Evolutionary conservation across 2,797 vertebrate genomes (phyloP).

Genomic region (Propithecus perrieri): DNA sequence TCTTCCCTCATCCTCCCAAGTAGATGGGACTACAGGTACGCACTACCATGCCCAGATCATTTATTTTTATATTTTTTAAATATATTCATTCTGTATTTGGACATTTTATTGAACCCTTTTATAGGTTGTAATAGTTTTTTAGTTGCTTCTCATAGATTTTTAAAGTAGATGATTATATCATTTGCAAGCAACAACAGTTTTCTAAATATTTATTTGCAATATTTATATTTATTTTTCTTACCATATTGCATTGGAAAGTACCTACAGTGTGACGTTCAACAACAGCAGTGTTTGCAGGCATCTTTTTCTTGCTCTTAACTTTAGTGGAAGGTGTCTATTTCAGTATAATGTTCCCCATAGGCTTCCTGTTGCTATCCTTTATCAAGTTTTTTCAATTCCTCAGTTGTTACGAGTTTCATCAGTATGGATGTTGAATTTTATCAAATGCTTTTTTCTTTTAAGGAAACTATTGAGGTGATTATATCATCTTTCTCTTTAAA

Average conservation of each 20-base stretch:
- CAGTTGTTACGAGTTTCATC: background rate
- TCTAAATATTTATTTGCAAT: background rate
- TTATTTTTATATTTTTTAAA: constrained; percentile 7
- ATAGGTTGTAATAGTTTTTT: background rate
- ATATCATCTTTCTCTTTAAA: background rate
- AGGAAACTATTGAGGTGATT: background rate
- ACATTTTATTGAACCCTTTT: constrained; percentile 8
- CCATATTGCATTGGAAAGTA: background rate
- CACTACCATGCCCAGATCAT: background rate
- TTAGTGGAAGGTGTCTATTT: background rate
- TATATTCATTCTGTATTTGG: background rate
- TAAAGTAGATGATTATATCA: background rate
- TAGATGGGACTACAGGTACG: background rate
- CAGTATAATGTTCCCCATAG: background rate
- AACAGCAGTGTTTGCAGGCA: background rate
- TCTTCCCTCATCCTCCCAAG: background rate
- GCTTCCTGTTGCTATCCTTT: background rate
- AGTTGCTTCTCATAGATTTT: background rate
- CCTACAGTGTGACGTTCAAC: background rate
- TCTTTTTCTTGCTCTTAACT: background rate
- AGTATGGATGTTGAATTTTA: background rate
- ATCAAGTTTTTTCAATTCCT: background rate
- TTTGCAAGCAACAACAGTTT: constrained; percentile 5
- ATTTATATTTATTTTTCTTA: constrained; percentile 11
- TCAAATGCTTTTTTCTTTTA: background rate